Conservation (phyloP, 2,888 invertebrate genomes). For the Lasioglossum leucozonium region DNA sequence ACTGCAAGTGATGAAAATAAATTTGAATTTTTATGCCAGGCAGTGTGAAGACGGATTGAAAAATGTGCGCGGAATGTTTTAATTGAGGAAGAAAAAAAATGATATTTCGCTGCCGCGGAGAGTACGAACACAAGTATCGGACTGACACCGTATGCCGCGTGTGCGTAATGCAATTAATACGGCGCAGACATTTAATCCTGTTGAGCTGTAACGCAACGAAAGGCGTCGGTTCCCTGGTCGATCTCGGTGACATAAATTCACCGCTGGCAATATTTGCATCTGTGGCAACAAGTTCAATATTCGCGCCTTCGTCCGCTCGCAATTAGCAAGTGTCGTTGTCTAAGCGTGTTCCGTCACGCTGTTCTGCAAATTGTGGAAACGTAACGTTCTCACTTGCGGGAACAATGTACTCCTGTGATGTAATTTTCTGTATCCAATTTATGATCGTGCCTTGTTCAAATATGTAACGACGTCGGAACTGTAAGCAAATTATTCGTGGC, state of each 20-base stretch:
- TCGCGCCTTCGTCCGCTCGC: neutral
- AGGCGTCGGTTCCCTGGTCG: neutral
- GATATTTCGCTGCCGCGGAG: neutral
- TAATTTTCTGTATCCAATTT: neutral
- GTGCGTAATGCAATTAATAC: slow-evolving; percentile 7
- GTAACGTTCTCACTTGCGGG: neutral
- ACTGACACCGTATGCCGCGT: neutral
- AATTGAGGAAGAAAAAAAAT: neutral
- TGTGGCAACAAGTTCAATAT: slow-evolving; percentile 8
- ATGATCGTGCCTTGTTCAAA: neutral
- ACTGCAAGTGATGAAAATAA: too few relatives aligned
- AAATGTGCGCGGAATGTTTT: too few relatives aligned
- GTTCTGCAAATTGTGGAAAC: neutral
- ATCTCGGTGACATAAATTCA: slow-evolving; percentile 1
- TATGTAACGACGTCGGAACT: neutral
- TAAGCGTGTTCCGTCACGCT: neutral
- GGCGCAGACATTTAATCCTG: slow-evolving; percentile 3
- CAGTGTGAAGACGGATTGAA: too few relatives aligned
- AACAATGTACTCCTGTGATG: neutral
- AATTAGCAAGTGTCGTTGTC: neutral
- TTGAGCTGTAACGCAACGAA: neutral
- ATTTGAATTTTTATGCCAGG: too few relatives aligned
- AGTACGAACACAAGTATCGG: neutral
- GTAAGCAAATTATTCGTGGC: too few relatives aligned
- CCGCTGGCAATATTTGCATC: neutral